Evolutionary conservation across 2,113 vertebrate species (phyloP).

Genomic region (Danionella cerebrum): DNA sequence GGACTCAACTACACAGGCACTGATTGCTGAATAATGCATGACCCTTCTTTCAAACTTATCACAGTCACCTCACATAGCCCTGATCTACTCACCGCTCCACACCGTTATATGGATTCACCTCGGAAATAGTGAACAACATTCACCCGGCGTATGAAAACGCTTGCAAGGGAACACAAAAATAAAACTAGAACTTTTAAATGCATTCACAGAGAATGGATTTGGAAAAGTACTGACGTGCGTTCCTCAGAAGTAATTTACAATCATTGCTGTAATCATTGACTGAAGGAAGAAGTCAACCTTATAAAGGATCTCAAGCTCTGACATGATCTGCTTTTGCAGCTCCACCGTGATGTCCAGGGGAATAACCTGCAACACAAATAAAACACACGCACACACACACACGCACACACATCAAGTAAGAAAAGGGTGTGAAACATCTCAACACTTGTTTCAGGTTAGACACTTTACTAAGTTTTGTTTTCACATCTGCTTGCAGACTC

Average conservation of each 20-base stretch:
- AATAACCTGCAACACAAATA: constrained; percentile 78
- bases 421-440: too few relatives aligned
- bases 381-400: neutral
- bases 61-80: neutral
- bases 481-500: too few relatives aligned
- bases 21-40: constrained; percentile 7
- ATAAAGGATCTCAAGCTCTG: constrained; percentile 96
- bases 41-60: neutral
- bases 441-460: too few relatives aligned
- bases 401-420: neutral
- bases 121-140: neutral
- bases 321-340: constrained; percentile 98
- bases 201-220: too few relatives aligned
- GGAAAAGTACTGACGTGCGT: too few relatives aligned
- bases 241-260: too few relatives aligned
- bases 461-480: too few relatives aligned
- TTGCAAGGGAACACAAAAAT: too few relatives aligned
- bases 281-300: constrained; percentile 66
- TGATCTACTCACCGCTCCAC: neutral
- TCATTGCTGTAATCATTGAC: neutral
- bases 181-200: too few relatives aligned
- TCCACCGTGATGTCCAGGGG: constrained; percentile 94
- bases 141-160: too few relatives aligned
- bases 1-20: neutral
- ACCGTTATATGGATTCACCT: neutral